These are phyloP conservation scores for Poicephalus meyeri DNA, from an alignment of 2,113 vertebrate species.

Conservation along the genomic window DNA sequence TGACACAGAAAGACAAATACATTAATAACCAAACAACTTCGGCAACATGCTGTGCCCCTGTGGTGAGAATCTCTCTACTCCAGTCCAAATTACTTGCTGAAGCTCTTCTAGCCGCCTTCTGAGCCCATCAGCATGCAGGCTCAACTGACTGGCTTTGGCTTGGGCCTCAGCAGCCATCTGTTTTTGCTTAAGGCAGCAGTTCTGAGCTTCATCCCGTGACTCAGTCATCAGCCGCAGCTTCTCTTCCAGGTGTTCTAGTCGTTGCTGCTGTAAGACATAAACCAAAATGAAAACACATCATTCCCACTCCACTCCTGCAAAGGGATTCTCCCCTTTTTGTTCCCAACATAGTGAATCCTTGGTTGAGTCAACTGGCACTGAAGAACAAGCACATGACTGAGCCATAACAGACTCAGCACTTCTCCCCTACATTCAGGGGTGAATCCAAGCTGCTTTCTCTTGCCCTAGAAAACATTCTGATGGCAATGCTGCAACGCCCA, in stretches of 20 bases:
- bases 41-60: not conserved
- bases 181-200: constrained; percentile 85
- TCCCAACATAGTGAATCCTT: not conserved
- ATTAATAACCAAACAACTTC: not conserved
- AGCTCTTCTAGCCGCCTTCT: constrained; percentile 83
- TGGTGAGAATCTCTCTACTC: not conserved
- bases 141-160: constrained; percentile 78
- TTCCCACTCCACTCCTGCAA: not conserved
- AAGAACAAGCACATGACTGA: not conserved
- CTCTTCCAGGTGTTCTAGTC: constrained; percentile 83
- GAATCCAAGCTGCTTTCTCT: not conserved
- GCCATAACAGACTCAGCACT: accelerated
- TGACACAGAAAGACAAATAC: constrained; percentile 51
- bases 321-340: not conserved
- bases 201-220: constrained; percentile 86
- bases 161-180: constrained; percentile 83
- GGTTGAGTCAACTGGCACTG: not conserved
- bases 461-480: not conserved
- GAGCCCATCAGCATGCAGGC: constrained; percentile 79
- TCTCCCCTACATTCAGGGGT: not conserved
- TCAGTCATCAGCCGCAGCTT: constrained; percentile 82
- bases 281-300: not conserved
- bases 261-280: constrained; percentile 80
- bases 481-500: not conserved
- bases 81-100: constrained; percentile 81